Percentiles rank a stretch among this genome's conserved stretches.
Conservation (phyloP, 2,888 invertebrate genomes). For the Amaurobius ferox region DNA sequence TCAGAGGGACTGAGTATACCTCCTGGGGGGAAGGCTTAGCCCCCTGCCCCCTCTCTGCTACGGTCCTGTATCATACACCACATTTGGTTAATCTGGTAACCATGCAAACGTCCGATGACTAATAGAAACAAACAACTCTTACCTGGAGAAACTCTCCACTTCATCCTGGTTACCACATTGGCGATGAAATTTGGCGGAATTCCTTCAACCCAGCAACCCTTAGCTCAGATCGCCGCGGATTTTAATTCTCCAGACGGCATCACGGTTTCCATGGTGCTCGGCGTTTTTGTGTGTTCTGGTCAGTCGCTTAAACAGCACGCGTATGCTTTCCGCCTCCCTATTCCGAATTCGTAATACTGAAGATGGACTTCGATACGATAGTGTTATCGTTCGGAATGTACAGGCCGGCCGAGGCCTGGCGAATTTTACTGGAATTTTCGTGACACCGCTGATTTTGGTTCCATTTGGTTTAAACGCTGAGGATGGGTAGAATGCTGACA, state of each 20-base stretch:
- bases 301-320: not conserved
- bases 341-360: not conserved
- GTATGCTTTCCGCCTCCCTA: not conserved
- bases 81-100: no score
- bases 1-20: no score
- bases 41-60: no score
- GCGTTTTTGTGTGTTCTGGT: not conserved
- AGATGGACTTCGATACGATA: constrained; percentile 23
- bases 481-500: not conserved
- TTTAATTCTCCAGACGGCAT: not conserved
- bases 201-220: not conserved
- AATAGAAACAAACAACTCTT: no score
- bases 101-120: no score
- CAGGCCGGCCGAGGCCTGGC: not conserved
- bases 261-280: constrained; percentile 5
- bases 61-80: no score
- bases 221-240: not conserved
- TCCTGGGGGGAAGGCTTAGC: no score
- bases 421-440: not conserved
- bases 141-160: no score
- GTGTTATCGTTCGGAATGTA: constrained; percentile 8
- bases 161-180: no score
- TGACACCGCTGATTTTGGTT: not conserved
- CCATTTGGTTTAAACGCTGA: not conserved
- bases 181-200: not conserved